Evolutionary conservation across 2,113 vertebrate genomes (phyloP).

Genomic region (Hyperopisus bebe): DNA sequence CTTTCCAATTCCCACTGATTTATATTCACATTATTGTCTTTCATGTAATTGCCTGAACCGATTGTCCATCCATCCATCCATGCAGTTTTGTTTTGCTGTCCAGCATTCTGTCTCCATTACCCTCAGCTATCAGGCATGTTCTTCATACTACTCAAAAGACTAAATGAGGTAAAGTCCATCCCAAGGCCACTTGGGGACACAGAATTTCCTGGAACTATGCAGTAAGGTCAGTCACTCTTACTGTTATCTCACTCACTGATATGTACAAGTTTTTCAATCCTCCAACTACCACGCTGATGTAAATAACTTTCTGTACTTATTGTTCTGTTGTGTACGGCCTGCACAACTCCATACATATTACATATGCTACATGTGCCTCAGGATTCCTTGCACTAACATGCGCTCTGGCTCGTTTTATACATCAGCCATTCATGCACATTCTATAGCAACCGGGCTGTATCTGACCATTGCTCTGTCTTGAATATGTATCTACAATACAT

Average conservation of each 20-base stretch:
- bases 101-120: neutral
- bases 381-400: neutral
- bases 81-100: neutral
- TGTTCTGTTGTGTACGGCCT: neutral
- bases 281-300: neutral
- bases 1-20: neutral
- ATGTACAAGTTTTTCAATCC: neutral
- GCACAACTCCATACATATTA: neutral
- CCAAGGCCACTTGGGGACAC: neutral
- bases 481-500: neutral
- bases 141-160: neutral
- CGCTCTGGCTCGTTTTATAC: neutral
- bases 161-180: neutral
- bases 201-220: neutral
- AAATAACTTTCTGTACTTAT: neutral
- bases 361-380: neutral
- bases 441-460: neutral
- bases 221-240: neutral
- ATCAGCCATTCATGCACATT: neutral
- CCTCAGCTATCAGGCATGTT: neutral
- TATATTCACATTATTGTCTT: neutral
- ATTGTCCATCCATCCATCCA: neutral
- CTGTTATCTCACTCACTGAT: neutral
- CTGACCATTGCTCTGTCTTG: neutral
- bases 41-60: neutral